phyloP scores from a whole-genome alignment of 2,888 invertebrate species.

The Agonopterix alstromeriana region DNA sequence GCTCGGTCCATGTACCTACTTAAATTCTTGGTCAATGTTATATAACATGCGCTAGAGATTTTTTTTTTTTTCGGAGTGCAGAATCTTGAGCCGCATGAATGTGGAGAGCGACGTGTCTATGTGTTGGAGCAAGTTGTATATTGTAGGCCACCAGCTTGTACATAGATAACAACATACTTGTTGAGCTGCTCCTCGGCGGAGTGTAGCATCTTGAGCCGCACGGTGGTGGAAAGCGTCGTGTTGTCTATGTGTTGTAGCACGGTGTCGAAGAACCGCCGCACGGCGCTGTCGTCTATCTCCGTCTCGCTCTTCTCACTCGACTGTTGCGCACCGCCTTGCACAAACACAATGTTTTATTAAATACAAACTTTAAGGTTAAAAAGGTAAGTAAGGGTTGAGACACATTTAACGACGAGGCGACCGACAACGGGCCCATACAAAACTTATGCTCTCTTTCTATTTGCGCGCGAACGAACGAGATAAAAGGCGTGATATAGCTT shows the following conservation, averaged over 20 bases:
- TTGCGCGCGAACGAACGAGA: too few relatives aligned
- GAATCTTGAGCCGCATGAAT: slow-evolving; percentile 73
- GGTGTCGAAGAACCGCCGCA: slow-evolving; percentile 84
- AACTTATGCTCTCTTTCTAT: too few relatives aligned
- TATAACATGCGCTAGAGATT: too few relatives aligned
- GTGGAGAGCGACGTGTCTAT: slow-evolving; percentile 80
- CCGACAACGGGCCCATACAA: too few relatives aligned
- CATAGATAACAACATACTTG: slow-evolving; percentile 37
- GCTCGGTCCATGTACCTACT: too few relatives aligned
- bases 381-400: too few relatives aligned
- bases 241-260: slow-evolving; percentile 85
- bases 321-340: slow-evolving; percentile 51
- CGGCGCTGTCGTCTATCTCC: slow-evolving; percentile 75
- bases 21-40: too few relatives aligned
- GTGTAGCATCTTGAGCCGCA: slow-evolving; percentile 76
- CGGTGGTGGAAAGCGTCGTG: slow-evolving; percentile 77
- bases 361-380: too few relatives aligned
- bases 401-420: too few relatives aligned
- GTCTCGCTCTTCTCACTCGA: slow-evolving; percentile 48
- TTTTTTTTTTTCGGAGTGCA: too few relatives aligned
- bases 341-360: too few relatives aligned
- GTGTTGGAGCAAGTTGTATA: slow-evolving; percentile 82
- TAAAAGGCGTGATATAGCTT: too few relatives aligned
- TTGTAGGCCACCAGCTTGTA: background rate
- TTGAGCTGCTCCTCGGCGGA: slow-evolving; percentile 81